These are phyloP conservation scores for Casuarius casuarius DNA, from an alignment of 2,113 vertebrate species.

Conservation along the genomic window DNA sequence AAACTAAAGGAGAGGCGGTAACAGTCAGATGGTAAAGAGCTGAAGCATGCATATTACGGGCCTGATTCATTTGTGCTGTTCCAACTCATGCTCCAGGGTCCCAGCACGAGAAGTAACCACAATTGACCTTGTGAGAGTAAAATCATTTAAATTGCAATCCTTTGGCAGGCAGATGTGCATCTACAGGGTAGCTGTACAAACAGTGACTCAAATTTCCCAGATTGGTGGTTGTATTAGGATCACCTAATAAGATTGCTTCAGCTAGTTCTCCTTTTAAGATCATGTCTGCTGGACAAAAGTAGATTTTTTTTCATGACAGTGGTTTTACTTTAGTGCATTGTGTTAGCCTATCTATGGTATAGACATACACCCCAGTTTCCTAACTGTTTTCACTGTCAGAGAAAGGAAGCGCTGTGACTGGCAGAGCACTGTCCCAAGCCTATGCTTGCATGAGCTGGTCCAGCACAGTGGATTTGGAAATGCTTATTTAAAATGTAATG, in stretches of 20 bases:
- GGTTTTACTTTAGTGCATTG: neutral
- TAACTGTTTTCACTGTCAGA: neutral
- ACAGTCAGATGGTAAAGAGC: neutral
- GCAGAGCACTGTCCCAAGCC: neutral
- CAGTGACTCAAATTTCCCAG: slow-evolving; percentile 22
- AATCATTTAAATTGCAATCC: slow-evolving; percentile 14
- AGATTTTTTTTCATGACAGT: neutral
- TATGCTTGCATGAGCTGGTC: neutral
- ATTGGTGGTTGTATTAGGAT: neutral
- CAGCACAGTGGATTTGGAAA: neutral
- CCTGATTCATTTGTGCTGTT: slow-evolving; percentile 43
- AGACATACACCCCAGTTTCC: accelerated
- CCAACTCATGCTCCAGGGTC: slow-evolving; percentile 43
- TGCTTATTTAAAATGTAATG: neutral
- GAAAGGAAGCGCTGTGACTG: neutral
- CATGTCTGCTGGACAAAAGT: neutral
- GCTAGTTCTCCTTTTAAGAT: neutral
- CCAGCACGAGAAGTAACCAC: slow-evolving; percentile 24
- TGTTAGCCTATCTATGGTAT: neutral
- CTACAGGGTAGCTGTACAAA: neutral
- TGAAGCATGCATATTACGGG: slow-evolving; percentile 30
- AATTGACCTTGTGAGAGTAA: slow-evolving; percentile 20
- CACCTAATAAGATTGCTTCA: neutral
- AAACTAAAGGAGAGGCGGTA: neutral
- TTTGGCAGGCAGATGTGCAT: slow-evolving; percentile 13